Evolutionary conservation across 2,113 vertebrate species (phyloP), one percentile per base, ranked within the genome.

Genomic region (Guaruba guarouba): DNA sequence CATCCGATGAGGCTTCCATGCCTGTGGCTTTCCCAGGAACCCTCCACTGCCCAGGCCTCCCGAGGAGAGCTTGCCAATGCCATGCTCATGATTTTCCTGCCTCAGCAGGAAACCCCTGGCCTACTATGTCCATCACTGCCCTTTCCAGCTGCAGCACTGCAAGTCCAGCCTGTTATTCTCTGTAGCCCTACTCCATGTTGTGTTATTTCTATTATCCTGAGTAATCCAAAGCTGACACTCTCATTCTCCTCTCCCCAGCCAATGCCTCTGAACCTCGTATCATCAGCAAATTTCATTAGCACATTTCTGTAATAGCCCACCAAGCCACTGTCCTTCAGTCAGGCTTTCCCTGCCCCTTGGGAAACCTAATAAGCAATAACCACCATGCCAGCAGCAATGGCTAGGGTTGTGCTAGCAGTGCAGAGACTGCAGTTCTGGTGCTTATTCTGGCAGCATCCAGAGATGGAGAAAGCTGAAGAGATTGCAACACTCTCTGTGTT

Each of bases 1-100:
- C 0, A 0, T 59, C 37, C 0, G 1, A 11, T 29, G 35, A 17
- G 4, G 39, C 43, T 51, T 37, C 46, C 46, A 49, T 11, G 14
- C 27, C 29, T 41, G 8, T n/a, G 46, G 48, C 31, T 62, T 62
- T 17, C 41, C 55, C 41, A 89, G 54, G 84, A 91, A 64, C 8
- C 11, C 44, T 77, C 5, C 81, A 67, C n/a, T 84, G 33, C 35
- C n/a, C 23, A 54, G 23, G 24, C 9, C 10, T 68, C 52, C 29
- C 7, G 9, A 67, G 51, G 31, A 83, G 28, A 23, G 7, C 10
- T 81, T 83, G 35, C 17, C 57, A 81, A 10, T 57, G 41, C 44
- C 82, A 79, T 4, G 12, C 51, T 25, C 31, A 59, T 33, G 51
- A 90, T 57, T 44, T 35, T 52, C 78, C 28, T 71, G n/a, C 24